These are phyloP conservation scores for Chaetodon trifasciatus DNA, from an alignment of 2,797 vertebrate species.

Conservation along the genomic window DNA sequence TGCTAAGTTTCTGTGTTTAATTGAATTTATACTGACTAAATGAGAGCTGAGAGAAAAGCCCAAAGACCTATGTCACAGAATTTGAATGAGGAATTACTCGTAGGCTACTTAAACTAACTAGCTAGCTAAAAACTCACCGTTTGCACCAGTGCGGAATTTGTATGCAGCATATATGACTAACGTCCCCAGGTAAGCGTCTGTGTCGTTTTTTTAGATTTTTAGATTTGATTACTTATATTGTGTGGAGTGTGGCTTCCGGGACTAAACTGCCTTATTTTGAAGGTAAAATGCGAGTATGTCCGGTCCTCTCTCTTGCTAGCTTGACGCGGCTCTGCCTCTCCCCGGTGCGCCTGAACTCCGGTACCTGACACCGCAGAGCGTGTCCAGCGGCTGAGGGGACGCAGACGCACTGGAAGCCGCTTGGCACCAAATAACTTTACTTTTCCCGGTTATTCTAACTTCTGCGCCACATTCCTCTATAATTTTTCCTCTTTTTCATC, in stretches of 20 bases:
- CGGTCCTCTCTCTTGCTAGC: constrained; percentile 30
- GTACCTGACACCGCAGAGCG: constrained; percentile 76
- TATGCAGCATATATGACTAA: background rate
- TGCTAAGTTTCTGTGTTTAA: background rate
- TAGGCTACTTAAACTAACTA: background rate
- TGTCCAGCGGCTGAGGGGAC: constrained; percentile 69
- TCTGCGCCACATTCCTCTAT: constrained; percentile 26
- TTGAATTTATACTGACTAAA: background rate
- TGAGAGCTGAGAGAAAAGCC: background rate
- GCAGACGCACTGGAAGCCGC: constrained; percentile 52
- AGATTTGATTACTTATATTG: no score
- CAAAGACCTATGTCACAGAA: background rate
- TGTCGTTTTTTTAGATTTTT: no score
- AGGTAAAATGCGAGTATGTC: constrained; percentile 23
- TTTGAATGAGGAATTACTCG: background rate
- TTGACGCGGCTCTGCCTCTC: constrained; percentile 73
- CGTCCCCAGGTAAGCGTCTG: background rate
- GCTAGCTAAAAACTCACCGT: background rate
- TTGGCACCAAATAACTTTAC: constrained; percentile 60
- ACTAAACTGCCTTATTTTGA: constrained; percentile 64
- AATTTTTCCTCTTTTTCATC: background rate
- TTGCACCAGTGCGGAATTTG: background rate
- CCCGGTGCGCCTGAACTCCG: constrained; percentile 81
- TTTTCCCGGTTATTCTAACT: constrained; percentile 69
- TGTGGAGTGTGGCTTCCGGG: constrained; percentile 46